Conservation (phyloP, 2,797 vertebrate species). For the Eulemur rubriventer region DNA sequence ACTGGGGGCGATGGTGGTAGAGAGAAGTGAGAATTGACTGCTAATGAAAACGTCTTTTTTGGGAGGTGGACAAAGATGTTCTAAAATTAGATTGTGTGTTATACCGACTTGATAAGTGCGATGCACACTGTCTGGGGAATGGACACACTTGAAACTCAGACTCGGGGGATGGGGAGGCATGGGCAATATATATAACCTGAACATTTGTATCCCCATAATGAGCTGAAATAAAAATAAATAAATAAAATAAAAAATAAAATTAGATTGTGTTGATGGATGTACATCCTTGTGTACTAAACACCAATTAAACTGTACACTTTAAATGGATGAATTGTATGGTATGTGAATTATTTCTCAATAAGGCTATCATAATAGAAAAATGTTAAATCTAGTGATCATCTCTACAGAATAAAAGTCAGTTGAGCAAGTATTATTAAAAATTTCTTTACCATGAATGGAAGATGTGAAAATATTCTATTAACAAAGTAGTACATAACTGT, state of each 20-base stretch:
- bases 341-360: not conserved
- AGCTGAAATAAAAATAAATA: too few species aligned
- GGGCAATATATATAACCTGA: too few species aligned
- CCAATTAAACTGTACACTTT: not conserved
- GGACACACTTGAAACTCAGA: too few species aligned
- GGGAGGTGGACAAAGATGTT: not conserved
- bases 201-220: too few species aligned
- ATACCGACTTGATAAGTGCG: too few species aligned
- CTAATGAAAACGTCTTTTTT: not conserved
- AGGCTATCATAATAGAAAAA: not conserved
- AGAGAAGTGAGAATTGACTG: not conserved
- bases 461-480: too few species aligned
- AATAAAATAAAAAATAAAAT: not conserved
- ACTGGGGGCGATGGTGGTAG: not conserved
- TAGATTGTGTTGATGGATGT: not conserved
- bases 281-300: not conserved
- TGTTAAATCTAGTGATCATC: not conserved
- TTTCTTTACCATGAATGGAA: too few species aligned
- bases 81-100: not conserved
- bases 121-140: too few species aligned
- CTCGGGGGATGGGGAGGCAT: too few species aligned
- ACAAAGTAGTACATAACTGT: too few species aligned
- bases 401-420: too few species aligned
- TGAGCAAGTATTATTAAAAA: too few species aligned
- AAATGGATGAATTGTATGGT: not conserved